Percentiles rank a stretch among this genome's conserved stretches.
phyloP scores from a whole-genome alignment of 2,113 vertebrate species.

The Corythaeola cristata region DNA sequence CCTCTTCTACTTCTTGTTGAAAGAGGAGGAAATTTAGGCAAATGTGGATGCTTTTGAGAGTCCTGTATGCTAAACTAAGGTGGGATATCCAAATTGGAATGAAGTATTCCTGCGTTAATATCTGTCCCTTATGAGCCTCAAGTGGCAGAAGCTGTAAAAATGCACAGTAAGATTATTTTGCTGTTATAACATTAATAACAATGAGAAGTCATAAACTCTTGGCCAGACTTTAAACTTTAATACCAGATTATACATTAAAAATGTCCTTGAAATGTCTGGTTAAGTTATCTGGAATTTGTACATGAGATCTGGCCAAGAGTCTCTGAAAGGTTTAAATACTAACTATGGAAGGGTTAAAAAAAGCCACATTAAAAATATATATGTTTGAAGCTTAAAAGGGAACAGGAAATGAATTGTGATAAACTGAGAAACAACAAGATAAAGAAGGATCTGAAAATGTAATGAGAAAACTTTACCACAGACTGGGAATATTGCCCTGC shows the following conservation, averaged over 20 bases:
- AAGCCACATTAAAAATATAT: slow-evolving; percentile 12
- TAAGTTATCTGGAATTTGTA: not conserved
- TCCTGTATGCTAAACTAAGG: not conserved
- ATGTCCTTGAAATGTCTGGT: not conserved
- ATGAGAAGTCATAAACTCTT: not conserved
- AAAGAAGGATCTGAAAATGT: slow-evolving; percentile 46
- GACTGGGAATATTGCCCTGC: not conserved
- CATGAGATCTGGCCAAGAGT: not conserved
- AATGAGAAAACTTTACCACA: slow-evolving; percentile 9
- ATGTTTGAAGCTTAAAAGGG: slow-evolving; percentile 36
- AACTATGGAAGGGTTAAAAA: slow-evolving; percentile 34
- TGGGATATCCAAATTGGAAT: not conserved
- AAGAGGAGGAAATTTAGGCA: not conserved
- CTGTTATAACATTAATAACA: not conserved
- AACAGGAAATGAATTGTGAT: slow-evolving; percentile 65
- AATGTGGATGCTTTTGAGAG: not conserved
- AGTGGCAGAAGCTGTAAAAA: not conserved
- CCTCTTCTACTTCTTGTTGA: not conserved
- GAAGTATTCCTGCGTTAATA: not conserved
- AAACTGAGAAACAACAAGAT: slow-evolving; percentile 63
- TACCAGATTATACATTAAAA: not conserved
- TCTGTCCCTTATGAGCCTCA: not conserved
- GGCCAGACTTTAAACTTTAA: not conserved
- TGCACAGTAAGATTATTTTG: not conserved
- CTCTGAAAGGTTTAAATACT: not conserved